Evolutionary conservation across 2,888 invertebrate species (phyloP), one percentile per base, ranked within the genome.

Genomic region (Diloba caeruleocephala): DNA sequence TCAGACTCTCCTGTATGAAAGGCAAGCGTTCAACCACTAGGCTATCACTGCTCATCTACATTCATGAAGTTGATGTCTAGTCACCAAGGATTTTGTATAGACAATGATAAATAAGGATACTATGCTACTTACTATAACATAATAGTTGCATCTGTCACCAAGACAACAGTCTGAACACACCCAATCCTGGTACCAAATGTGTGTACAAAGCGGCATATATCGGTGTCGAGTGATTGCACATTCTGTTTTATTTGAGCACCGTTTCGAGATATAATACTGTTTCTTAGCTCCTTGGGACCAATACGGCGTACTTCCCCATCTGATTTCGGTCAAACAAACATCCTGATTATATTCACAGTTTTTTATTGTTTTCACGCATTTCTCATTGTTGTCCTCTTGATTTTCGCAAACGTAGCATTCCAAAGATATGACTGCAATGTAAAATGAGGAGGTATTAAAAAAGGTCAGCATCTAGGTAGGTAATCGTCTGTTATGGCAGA

Each of bases 131-230:
- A 99, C 98, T 83, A 99, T 97, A 39, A 98, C 96, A 86, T 96
- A 99, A 85, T 97, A 99, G 88, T 99, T 99, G 89, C 99, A 99
- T 45, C 98, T 95, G 87, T 99, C 99, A 39, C 99, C 99, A 79
- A 97, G 97, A 82, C 99, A 99, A 88, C 99, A 99, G 84, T 99
- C 98, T 0, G 97, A 96, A 89, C 99, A 99, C 64, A 96, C 96
- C 99, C 99, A 99, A 89, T 99, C 99, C 81, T 98, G 96, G 80
- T 98, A 99, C 98, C 98, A 98, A 73, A 98, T 97, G 77, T 98
- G 96, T 0, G 98, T 97, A 78, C 98, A 98, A 53, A 96, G 94
- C 5, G 95, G 95, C 96, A 96, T 97, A 74, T 95, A 95, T 28
- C 94, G 94, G 48, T 94, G 95, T 54, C 97, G 94, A 42, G 95